Evolutionary conservation across 2,888 invertebrate genomes (phyloP), one percentile per base, ranked within the genome.

Genomic region (Diogma glabrata): DNA sequence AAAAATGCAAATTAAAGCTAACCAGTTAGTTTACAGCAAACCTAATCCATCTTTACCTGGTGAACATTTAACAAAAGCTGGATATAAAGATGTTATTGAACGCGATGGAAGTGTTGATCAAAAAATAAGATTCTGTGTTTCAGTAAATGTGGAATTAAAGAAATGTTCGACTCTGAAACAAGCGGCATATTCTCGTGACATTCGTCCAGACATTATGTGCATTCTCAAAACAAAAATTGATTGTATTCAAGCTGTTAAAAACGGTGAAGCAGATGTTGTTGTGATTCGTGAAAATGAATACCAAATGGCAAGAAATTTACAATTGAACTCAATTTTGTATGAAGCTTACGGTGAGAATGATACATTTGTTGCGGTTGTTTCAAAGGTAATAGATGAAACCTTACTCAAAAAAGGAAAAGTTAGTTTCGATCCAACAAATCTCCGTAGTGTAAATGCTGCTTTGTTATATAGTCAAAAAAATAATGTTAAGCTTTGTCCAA

Each of bases 171-270:
- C 77, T 0, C 75, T 91, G 62, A 75, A 78, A 1, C 75, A 75
- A 53, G 83, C 84, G 24, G 83, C 88, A 1, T 84, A 81, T 65
- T 84, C 87, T 3, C 74, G 88, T 51, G 83, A 87, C 61, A 81
- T 87, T 38, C 74, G 88, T 6, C 93, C 93, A 0, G 78, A 81
- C 57, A 74, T 92, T 47, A 82, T 85, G 61, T 94, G 93, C 63
- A 72, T 84, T 1, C 72, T 75, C 55, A 79, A 84, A 40, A 72
- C 76, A 33, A 75, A 75, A 22, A 74, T 79, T 46, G 76, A 78
- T 43, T 70, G 70, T 36, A 54, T 65, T 22, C 56, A 61, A 49
- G 60, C 64, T 5, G 58, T 70, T 16, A 17, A 50, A 12, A 55
- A 60, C 33, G 59, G 58, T 20, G 60, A 65, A 51, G 65, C 67